These are phyloP conservation scores for Allacma fusca DNA, from an alignment of 2,888 invertebrate genomes.

Conservation along the genomic window DNA sequence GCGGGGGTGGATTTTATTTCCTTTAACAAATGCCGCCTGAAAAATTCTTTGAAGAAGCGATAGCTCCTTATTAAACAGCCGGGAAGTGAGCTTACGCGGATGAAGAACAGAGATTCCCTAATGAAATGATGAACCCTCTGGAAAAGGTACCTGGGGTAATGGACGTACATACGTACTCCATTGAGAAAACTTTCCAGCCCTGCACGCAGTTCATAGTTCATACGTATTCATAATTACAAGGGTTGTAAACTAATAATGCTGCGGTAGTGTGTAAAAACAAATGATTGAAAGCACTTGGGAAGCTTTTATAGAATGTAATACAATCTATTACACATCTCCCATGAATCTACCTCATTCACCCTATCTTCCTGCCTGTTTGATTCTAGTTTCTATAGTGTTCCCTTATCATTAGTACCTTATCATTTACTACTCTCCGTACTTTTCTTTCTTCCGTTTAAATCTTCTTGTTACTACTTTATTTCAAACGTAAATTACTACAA, in stretches of 20 bases:
- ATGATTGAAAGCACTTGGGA: slow-evolving; percentile 26
- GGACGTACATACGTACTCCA: slow-evolving; percentile 12
- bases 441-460: not conserved
- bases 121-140: slow-evolving; percentile 14
- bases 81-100: slow-evolving; percentile 6
- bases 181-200: slow-evolving; percentile 30
- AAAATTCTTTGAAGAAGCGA: slow-evolving; percentile 23
- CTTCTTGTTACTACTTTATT: not conserved
- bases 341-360: not conserved
- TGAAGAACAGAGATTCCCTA: slow-evolving; percentile 1
- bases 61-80: slow-evolving; percentile 36
- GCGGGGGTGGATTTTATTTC: slow-evolving; percentile 33
- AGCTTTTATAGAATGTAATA: not conserved
- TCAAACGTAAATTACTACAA: not conserved
- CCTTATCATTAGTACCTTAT: no score
- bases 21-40: slow-evolving; percentile 25
- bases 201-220: slow-evolving; percentile 34
- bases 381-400: no score
- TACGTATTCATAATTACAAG: slow-evolving; percentile 29
- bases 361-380: not conserved
- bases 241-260: slow-evolving; percentile 30
- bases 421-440: no score
- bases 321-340: not conserved
- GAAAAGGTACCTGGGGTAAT: not conserved
- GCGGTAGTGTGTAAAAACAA: slow-evolving; percentile 12